Conservation (phyloP, 2,113 vertebrate species). For the Microtus pennsylvanicus region DNA sequence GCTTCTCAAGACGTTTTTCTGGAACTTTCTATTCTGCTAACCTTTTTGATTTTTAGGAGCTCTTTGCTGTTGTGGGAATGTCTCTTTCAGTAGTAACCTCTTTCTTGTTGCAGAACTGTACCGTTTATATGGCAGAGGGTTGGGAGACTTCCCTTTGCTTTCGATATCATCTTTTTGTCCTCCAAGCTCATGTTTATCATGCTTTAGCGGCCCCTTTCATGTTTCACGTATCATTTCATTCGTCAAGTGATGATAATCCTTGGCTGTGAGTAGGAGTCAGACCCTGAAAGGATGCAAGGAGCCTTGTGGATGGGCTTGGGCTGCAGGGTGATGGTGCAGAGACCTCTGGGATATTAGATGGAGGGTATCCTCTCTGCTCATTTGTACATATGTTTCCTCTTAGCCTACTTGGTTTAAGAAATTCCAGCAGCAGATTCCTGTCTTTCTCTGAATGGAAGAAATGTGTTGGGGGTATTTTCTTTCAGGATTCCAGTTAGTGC, state of each 20-base stretch:
- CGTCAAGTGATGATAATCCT: not conserved
- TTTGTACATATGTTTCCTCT: not conserved
- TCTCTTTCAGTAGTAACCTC: not conserved
- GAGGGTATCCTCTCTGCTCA: not conserved
- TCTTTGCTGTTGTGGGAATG: not conserved
- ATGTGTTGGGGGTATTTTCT: not conserved
- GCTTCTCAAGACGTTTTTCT: not conserved
- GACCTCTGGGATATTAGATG: not conserved
- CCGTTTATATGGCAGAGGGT: not conserved
- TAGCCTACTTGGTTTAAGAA: not conserved
- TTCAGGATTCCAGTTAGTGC: constrained; percentile 28
- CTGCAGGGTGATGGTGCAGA: not conserved
- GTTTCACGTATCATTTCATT: constrained; percentile 18
- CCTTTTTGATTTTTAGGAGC: not conserved
- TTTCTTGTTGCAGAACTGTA: not conserved
- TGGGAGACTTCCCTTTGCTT: constrained; percentile 24
- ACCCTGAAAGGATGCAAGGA: not conserved
- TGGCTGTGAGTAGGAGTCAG: not conserved
- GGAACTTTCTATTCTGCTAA: constrained; percentile 33
- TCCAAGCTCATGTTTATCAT: not conserved
- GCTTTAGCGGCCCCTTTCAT: not conserved
- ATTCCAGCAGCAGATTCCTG: not conserved
- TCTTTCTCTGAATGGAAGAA: constrained; percentile 44
- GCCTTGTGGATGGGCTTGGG: not conserved
- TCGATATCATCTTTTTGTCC: not conserved